Evolutionary conservation across 2,797 vertebrate genomes (phyloP).

Genomic region (Phylloscopus collybita): DNA sequence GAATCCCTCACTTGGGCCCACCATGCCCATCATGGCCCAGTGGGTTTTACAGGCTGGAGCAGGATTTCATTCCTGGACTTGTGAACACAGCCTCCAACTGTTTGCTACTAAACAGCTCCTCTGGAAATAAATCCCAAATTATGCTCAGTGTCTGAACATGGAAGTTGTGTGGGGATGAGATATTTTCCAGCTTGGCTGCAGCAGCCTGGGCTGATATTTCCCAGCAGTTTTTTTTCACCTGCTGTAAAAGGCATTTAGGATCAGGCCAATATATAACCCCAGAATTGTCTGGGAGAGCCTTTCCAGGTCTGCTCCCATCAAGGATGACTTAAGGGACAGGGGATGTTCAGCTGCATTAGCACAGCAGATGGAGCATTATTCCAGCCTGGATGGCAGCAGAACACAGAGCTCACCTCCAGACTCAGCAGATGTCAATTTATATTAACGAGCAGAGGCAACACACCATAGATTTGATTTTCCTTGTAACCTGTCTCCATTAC

Average conservation of each 20-base stretch:
- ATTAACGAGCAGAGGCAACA: constrained; percentile 62
- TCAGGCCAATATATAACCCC: background rate
- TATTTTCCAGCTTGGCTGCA: background rate
- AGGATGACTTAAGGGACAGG: constrained; percentile 46
- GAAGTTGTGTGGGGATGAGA: background rate
- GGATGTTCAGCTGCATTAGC: constrained; percentile 40
- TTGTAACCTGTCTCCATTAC: constrained; percentile 64
- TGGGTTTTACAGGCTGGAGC: background rate
- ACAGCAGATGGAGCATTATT: constrained; percentile 42
- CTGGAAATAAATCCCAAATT: constrained; percentile 37
- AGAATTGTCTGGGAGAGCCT: background rate
- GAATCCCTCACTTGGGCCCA: background rate
- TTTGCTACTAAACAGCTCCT: constrained; percentile 40
- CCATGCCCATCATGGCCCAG: background rate
- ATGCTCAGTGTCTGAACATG: background rate
- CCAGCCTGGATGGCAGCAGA: constrained; percentile 23
- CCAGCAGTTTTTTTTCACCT: background rate
- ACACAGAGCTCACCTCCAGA: constrained; percentile 38
- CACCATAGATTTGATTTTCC: constrained; percentile 59
- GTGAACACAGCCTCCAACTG: background rate
- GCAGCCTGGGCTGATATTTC: background rate
- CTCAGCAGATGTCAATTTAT: constrained; percentile 67
- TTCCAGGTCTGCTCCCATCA: background rate
- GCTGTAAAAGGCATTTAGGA: background rate
- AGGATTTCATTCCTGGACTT: background rate